Conservation (phyloP, 2,888 invertebrate genomes). For the Alloscopus bannaensis region DNA sequence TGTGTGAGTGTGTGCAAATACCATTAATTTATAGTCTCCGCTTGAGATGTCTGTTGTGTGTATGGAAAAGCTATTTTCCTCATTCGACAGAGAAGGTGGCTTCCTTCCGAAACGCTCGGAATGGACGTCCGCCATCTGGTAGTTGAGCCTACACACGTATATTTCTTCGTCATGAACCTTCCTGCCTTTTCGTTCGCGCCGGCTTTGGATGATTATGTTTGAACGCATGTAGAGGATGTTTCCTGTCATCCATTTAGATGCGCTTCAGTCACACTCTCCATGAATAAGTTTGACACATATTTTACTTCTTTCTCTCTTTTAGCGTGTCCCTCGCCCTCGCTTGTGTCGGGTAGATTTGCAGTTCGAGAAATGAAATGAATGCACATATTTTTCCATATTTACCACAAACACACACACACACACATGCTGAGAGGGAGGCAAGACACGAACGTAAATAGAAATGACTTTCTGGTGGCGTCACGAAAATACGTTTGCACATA, state of each 20-base stretch:
- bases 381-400: constrained; percentile 26
- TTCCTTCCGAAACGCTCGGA: constrained; percentile 2
- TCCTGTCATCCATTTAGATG: background rate
- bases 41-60: no score
- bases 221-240: background rate
- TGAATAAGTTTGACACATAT: constrained; percentile 14
- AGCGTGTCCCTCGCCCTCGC: no score
- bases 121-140: constrained; percentile 3
- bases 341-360: no score
- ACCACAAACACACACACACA: no score
- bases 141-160: background rate
- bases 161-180: background rate
- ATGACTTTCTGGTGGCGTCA: background rate
- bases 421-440: no score
- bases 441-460: background rate
- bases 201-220: background rate
- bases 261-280: constrained; percentile 1
- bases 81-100: background rate
- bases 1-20: constrained; percentile 21
- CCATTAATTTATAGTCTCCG: constrained; percentile 31
- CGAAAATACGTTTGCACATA: no score
- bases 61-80: constrained; percentile 2
- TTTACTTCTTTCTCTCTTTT: no score
- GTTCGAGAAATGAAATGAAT: constrained; percentile 6
- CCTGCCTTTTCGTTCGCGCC: background rate